Evolutionary conservation across 1,140 invertebrate genomes (phyloP).

Genomic region (Zophobas atratus): DNA sequence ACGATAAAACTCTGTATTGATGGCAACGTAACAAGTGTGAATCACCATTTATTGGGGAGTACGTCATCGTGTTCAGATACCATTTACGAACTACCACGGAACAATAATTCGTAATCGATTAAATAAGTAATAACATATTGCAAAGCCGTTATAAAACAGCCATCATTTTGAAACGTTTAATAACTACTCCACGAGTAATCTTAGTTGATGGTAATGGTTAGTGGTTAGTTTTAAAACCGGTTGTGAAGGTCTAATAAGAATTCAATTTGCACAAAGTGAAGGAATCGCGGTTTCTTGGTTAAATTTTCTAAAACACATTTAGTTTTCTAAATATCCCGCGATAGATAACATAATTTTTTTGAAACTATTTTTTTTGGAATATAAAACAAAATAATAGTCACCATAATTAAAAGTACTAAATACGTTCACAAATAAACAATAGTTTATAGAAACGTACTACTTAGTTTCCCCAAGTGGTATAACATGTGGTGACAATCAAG

Average conservation of each 20-base stretch:
- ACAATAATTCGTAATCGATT: slow-evolving; percentile 25
- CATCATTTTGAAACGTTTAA: slow-evolving; percentile 2
- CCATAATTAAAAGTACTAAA: too few species aligned
- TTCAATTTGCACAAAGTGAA: slow-evolving; percentile 10
- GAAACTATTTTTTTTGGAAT: too few species aligned
- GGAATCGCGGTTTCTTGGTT: slow-evolving; percentile 4
- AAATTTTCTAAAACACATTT: slow-evolving; percentile 17
- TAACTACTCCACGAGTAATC: slow-evolving; percentile 11
- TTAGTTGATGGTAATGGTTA: slow-evolving; percentile 17
- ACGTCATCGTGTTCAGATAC: neutral
- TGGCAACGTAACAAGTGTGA: too few species aligned
- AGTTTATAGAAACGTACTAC: too few species aligned
- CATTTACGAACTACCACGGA: neutral
- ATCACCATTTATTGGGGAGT: neutral
- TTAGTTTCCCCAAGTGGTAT: too few species aligned
- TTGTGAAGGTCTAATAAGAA: slow-evolving; percentile 20
- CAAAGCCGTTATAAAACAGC: neutral
- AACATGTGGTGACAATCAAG: too few species aligned
- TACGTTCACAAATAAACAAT: too few species aligned
- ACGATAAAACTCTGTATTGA: too few species aligned
- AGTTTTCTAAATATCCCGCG: neutral
- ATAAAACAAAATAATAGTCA: too few species aligned
- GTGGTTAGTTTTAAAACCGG: slow-evolving; percentile 8
- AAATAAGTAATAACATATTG: slow-evolving; percentile 25
- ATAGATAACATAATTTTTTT: too few species aligned